phyloP scores from a whole-genome alignment of 2,113 vertebrate genomes.

The Nesoenas mayeri region DNA sequence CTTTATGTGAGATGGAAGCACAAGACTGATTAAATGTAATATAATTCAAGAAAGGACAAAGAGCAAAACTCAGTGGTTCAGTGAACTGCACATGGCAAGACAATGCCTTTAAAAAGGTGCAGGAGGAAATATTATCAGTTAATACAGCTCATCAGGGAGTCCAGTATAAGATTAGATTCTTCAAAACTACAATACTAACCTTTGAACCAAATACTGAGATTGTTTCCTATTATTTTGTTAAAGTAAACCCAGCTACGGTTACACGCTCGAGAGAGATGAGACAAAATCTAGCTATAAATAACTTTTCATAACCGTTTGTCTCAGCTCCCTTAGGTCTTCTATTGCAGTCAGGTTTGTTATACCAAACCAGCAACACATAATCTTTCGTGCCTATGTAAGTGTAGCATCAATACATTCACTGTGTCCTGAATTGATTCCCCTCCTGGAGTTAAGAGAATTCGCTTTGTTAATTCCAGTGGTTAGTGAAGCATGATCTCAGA shows the following conservation, averaged over 20 bases:
- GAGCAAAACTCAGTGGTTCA: background rate
- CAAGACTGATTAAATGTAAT: background rate
- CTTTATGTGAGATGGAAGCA: background rate
- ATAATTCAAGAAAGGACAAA: background rate
- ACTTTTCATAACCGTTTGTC: background rate
- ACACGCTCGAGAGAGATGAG: background rate
- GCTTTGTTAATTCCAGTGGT: background rate
- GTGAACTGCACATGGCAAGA: background rate
- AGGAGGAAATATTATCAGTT: background rate
- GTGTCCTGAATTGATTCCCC: background rate
- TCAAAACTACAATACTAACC: background rate
- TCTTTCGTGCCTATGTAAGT: background rate
- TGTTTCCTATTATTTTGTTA: background rate
- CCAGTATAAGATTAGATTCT: background rate
- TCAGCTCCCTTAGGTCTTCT: background rate
- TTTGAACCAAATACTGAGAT: background rate
- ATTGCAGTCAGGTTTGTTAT: background rate
- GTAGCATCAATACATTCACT: background rate
- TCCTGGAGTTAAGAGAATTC: background rate
- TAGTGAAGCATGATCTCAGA: background rate
- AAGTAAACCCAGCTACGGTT: background rate
- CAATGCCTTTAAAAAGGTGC: background rate
- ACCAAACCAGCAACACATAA: background rate
- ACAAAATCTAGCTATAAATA: conserved; percentile 13
- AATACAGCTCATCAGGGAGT: background rate